Evolutionary conservation across 2,888 invertebrate species (phyloP), one percentile per base, ranked within the genome.

Genomic region (Sacculina carcini): DNA sequence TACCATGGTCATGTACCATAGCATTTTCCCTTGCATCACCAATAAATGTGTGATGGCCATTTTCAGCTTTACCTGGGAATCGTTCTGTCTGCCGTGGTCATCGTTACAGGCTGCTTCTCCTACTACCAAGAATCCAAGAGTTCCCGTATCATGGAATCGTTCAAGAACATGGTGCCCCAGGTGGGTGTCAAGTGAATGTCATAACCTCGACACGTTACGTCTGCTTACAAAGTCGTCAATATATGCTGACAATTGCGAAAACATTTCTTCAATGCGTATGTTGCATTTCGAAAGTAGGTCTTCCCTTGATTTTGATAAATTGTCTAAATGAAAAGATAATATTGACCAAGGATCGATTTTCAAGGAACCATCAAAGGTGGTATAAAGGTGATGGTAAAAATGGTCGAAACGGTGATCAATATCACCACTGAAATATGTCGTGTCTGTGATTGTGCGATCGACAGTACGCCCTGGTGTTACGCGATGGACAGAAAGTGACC

Each of bases 401-500:
- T n/a, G n/a, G n/a, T n/a, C n/a, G n/a, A n/a, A n/a, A n/a, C n/a
- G n/a, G n/a, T n/a, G n/a, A n/a, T n/a, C n/a, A n/a, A n/a, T n/a
- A n/a, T n/a, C n/a, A n/a, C n/a, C n/a, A n/a, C n/a, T n/a, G n/a
- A 46, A 5, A 5, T 36, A 14, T 44, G 3, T 21, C 3, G 14
- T 14, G 14, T 44, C n/a, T 3, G 19, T 16, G 14, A 34, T 14
- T 14, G 14, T 2, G 36, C 14, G 2, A 34, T 39, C 34, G 19
- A 10, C 53, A 56, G 55, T 57, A 58, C 47, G 57, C 58, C 29
- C 53, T 58, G 38, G 57, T 56, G 26, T 38, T 94, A 62, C 78
- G 96, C 60, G 89, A 90, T 68, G 87, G 89, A 59, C 86, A 89
- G 68, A 89, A 89, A 66, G 70, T 86, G 61, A 89, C 85, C 57